Conservation (phyloP, 2,113 vertebrate species). For the Myiozetetes cayanensis region DNA sequence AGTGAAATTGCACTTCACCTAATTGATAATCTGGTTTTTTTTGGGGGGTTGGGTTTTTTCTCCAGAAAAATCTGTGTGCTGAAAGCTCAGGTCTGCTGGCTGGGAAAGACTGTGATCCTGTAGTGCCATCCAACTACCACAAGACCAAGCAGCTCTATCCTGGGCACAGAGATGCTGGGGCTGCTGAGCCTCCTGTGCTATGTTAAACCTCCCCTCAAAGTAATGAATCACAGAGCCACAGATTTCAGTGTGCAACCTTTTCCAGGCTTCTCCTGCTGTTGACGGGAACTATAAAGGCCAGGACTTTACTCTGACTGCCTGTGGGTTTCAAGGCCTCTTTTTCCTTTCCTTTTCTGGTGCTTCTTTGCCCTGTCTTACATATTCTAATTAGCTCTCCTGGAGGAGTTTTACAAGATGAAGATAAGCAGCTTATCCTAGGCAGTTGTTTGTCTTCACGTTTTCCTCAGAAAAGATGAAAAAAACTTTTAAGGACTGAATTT, state of each 20-base stretch:
- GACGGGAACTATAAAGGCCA: background rate
- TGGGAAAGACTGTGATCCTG: background rate
- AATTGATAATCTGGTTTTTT: background rate
- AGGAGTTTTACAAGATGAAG: slow-evolving; percentile 49
- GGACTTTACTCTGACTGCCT: background rate
- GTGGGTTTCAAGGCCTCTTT: background rate
- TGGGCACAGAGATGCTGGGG: background rate
- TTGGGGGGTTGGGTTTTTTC: no score
- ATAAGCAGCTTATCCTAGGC: slow-evolving; percentile 13
- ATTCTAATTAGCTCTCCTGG: slow-evolving; percentile 43
- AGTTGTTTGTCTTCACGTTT: slow-evolving; percentile 39
- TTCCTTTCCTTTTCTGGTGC: background rate
- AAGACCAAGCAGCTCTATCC: background rate
- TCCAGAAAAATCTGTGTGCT: background rate
- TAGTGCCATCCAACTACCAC: rapidly evolving
- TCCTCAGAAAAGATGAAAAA: background rate
- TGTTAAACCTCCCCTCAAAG: background rate
- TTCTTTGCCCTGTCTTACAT: background rate
- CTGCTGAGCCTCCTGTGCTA: background rate
- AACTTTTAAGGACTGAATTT: background rate
- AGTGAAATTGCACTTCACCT: background rate
- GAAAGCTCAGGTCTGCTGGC: background rate
- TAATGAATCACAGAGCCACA: slow-evolving; percentile 2
- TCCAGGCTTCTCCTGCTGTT: slow-evolving; percentile 5
- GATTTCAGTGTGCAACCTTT: background rate